phyloP scores from a whole-genome alignment of 2,888 invertebrate species.

The Diadegma fenestrale region DNA sequence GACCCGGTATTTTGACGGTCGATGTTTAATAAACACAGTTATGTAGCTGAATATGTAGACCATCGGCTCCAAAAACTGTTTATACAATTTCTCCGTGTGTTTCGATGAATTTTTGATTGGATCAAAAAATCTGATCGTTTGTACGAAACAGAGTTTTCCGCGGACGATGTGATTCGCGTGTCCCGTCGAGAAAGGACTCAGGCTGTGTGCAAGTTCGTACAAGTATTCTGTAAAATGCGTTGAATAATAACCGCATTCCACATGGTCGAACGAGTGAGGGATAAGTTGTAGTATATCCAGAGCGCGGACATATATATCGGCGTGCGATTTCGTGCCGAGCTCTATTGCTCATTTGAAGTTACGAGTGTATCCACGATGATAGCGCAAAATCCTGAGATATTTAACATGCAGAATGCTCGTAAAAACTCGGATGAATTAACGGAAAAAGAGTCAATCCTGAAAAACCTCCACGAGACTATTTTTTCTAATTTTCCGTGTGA shows the following conservation, averaged over 20 bases:
- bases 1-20: too few species aligned
- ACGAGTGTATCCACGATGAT: constrained; percentile 18
- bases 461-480: not conserved
- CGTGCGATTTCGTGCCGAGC: constrained; percentile 45
- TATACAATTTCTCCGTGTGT: not conserved
- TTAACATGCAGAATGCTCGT: not conserved
- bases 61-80: not conserved
- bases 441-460: not conserved
- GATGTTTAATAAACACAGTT: too few species aligned
- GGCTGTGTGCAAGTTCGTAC: constrained; percentile 76
- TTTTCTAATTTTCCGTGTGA: constrained; percentile 1
- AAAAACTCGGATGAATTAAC: not conserved
- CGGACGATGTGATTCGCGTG: not conserved
- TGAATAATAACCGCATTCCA: constrained; percentile 82
- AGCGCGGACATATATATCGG: constrained; percentile 75
- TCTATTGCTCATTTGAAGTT: constrained; percentile 68
- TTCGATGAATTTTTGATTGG: not conserved
- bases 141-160: constrained; percentile 72
- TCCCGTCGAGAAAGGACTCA: constrained; percentile 10
- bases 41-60: too few species aligned
- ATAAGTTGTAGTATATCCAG: constrained; percentile 56
- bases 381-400: constrained; percentile 7
- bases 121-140: constrained; percentile 40
- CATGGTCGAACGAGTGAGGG: constrained; percentile 63
- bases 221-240: constrained; percentile 70